Conservation (phyloP, 2,113 vertebrate genomes). For the Nesogale talazaci region DNA sequence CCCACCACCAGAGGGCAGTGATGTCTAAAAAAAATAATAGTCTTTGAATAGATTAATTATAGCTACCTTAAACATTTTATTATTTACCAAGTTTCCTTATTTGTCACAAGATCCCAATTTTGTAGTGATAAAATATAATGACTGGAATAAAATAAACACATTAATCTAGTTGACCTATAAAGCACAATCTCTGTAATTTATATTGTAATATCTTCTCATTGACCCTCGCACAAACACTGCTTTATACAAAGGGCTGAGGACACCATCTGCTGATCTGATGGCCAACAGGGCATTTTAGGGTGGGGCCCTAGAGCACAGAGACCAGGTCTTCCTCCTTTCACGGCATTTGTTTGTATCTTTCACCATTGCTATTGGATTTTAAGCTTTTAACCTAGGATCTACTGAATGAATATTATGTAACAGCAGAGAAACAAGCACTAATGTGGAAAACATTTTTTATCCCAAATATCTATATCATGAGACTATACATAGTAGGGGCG, state of each 20-base stretch:
- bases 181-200: background rate
- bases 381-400: constrained; percentile 68
- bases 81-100: background rate
- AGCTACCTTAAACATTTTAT: background rate
- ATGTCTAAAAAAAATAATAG: too few relatives aligned
- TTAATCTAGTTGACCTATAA: background rate
- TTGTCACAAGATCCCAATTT: background rate
- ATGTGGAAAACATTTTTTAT: too few relatives aligned
- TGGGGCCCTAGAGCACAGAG: constrained; percentile 62
- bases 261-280: background rate
- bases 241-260: background rate
- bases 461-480: too few relatives aligned
- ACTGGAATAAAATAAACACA: background rate
- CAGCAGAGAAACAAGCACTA: background rate
- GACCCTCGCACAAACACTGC: too few relatives aligned
- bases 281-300: background rate
- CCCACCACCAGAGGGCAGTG: too few relatives aligned
- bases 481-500: background rate
- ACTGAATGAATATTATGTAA: background rate
- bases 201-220: background rate
- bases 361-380: constrained; percentile 65
- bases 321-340: constrained; percentile 56
- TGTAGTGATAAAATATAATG: background rate
- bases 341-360: constrained; percentile 69
- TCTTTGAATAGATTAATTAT: background rate